Conservation (phyloP, 92 coral and sea anemone genomes). For the Epizoanthus fatuus region DNA sequence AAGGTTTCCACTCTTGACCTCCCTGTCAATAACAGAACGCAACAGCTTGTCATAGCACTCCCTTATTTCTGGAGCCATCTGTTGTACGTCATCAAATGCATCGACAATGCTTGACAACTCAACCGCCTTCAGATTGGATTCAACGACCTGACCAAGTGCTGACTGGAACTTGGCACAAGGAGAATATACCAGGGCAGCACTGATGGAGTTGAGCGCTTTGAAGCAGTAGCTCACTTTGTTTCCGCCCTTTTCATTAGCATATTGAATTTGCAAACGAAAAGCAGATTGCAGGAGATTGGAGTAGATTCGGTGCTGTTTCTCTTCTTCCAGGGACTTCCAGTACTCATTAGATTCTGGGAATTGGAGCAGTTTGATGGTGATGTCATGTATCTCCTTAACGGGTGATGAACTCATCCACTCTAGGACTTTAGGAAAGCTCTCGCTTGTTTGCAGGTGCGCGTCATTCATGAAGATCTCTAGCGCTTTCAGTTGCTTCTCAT, state of each 20-base stretch:
- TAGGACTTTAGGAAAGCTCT: neutral
- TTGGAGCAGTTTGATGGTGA: neutral
- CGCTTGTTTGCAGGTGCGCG: conserved; percentile 42
- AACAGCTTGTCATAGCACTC: conserved; percentile 1
- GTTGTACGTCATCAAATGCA: conserved; percentile 38
- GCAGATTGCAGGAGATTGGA: neutral
- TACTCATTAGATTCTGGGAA: neutral
- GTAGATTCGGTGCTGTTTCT: neutral
- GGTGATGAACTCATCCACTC: neutral
- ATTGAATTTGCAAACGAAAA: neutral
- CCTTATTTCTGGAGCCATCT: neutral
- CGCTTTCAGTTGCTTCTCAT: neutral
- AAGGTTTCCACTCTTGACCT: neutral
- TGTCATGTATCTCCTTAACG: neutral
- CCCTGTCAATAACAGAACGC: conserved; percentile 18
- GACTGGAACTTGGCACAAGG: conserved; percentile 12
- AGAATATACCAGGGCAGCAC: neutral
- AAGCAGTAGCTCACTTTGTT: neutral
- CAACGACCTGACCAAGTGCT: neutral
- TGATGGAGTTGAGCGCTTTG: neutral
- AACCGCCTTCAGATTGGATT: neutral
- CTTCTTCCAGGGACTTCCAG: conserved; percentile 17
- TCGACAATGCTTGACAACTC: conserved; percentile 1
- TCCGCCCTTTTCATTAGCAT: neutral
- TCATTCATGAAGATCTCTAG: conserved; percentile 45